Conservation (phyloP, 2,888 invertebrate genomes). For the Barypeithes pellucidus region DNA sequence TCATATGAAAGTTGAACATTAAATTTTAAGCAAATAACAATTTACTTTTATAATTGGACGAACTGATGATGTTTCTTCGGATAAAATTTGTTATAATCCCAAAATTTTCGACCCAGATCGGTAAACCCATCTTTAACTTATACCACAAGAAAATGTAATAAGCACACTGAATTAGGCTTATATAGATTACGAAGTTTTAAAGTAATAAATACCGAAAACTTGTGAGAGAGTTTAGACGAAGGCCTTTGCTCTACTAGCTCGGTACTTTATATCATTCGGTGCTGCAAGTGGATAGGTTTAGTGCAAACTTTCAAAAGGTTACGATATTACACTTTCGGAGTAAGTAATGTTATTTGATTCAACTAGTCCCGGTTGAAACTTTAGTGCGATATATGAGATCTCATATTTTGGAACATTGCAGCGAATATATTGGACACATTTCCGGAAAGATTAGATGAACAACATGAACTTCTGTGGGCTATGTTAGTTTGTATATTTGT, state of each 20-base stretch:
- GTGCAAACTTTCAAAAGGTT: conserved; percentile 44
- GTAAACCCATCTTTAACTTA: conserved; percentile 14
- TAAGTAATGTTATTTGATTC: conserved; percentile 48
- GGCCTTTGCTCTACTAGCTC: not conserved
- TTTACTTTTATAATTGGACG: too few species aligned
- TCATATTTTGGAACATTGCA: not conserved
- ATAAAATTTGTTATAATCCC: not conserved
- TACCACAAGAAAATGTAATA: conserved; percentile 23
- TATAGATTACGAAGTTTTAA: conserved; percentile 42
- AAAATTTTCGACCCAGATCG: not conserved
- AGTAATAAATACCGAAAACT: conserved; percentile 42
- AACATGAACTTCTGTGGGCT: not conserved
- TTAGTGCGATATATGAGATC: conserved; percentile 40
- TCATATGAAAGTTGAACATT: too few species aligned
- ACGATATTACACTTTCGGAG: conserved; percentile 45
- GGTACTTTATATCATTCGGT: conserved; percentile 54
- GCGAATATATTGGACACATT: not conserved
- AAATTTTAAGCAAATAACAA: too few species aligned
- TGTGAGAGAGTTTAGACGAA: conserved; percentile 18
- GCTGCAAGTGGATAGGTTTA: conserved; percentile 36
- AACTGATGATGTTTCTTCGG: not conserved
- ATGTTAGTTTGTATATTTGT: too few species aligned
- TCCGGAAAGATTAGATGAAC: not conserved
- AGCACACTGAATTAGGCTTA: conserved; percentile 35
- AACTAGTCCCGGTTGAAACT: conserved; percentile 35